phyloP scores from a whole-genome alignment of 2,888 invertebrate species.

The Linhomoeus sp. region DNA sequence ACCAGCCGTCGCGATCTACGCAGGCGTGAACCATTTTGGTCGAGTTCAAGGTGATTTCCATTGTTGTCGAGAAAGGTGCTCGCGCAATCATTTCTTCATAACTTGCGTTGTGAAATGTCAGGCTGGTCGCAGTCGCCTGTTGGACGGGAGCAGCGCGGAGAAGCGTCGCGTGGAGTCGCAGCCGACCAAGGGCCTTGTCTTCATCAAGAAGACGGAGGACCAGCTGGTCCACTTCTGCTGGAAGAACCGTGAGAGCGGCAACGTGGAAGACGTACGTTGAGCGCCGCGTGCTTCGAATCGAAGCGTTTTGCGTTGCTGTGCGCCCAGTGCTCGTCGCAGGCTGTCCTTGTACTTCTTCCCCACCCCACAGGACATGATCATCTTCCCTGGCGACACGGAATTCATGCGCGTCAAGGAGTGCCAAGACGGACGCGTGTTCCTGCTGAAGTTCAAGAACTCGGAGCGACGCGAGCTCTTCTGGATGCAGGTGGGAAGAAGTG shows the following conservation, averaged over 20 bases:
- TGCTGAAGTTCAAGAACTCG: slow-evolving; percentile 84
- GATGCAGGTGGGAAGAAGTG: too few relatives aligned
- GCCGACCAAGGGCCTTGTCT: slow-evolving; percentile 77
- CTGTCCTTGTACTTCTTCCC: too few relatives aligned
- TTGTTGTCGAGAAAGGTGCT: too few relatives aligned
- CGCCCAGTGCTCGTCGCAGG: too few relatives aligned
- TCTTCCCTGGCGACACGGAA: slow-evolving; percentile 96
- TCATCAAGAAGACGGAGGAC: slow-evolving; percentile 88
- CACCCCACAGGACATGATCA: slow-evolving; percentile 82
- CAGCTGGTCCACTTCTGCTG: slow-evolving; percentile 97
- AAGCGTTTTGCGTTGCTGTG: too few relatives aligned
- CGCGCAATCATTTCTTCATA: too few relatives aligned
- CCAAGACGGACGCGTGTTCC: slow-evolving; percentile 62
- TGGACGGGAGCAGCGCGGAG: slow-evolving; percentile 14
- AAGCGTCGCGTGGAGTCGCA: slow-evolving; percentile 43
- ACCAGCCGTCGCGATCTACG: too few relatives aligned
- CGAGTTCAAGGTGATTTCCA: too few relatives aligned
- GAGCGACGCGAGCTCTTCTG: slow-evolving; percentile 86
- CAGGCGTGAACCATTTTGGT: too few relatives aligned
- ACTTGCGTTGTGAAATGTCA: too few relatives aligned
- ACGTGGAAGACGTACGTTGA: slow-evolving; percentile 59
- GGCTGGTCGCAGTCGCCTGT: slow-evolving; percentile 17
- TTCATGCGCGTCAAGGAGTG: slow-evolving; percentile 83
- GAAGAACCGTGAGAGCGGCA: slow-evolving; percentile 83
- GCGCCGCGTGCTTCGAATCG: neutral